These are phyloP conservation scores for Notolabrus celidotus DNA, from an alignment of 2,797 vertebrate species.

Conservation along the genomic window DNA sequence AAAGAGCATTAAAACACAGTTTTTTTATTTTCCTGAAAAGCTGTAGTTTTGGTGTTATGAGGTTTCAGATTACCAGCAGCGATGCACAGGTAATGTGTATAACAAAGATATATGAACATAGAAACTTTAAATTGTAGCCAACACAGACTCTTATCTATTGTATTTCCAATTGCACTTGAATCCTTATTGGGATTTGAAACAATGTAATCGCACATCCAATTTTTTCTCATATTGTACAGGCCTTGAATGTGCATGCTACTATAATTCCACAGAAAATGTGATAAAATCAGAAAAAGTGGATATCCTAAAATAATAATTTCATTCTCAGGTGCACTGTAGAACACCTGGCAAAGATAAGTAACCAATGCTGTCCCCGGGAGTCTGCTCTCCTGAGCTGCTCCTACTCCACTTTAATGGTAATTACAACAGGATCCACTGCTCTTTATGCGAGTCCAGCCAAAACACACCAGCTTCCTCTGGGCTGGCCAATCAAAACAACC, in stretches of 20 bases:
- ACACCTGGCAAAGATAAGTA: slow-evolving; percentile 38
- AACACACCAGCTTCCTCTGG: slow-evolving; percentile 56
- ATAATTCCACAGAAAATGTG: slow-evolving; percentile 4
- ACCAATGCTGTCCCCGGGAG: slow-evolving; percentile 23
- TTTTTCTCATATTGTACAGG: too few relatives aligned
- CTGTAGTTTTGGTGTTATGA: too few relatives aligned
- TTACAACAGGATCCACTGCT: slow-evolving; percentile 60
- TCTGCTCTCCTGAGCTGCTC: slow-evolving; percentile 33
- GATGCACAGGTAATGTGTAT: too few relatives aligned
- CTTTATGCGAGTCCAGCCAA: slow-evolving; percentile 58
- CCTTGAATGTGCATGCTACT: background rate
- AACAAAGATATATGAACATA: too few relatives aligned
- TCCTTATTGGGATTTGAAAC: too few relatives aligned
- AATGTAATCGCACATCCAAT: too few relatives aligned
- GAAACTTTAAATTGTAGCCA: too few relatives aligned
- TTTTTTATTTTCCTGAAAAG: too few relatives aligned
- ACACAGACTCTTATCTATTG: too few relatives aligned
- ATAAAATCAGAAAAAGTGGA: slow-evolving; percentile 1
- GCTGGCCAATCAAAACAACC: slow-evolving; percentile 68
- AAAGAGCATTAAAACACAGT: too few relatives aligned
- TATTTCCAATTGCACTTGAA: too few relatives aligned
- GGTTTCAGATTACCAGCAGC: too few relatives aligned
- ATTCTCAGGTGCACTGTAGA: slow-evolving; percentile 23
- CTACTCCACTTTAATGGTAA: slow-evolving; percentile 55
- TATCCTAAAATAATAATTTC: slow-evolving; percentile 14